phyloP scores from a whole-genome alignment of 2,888 invertebrate species.

The Punctoribates punctum region DNA sequence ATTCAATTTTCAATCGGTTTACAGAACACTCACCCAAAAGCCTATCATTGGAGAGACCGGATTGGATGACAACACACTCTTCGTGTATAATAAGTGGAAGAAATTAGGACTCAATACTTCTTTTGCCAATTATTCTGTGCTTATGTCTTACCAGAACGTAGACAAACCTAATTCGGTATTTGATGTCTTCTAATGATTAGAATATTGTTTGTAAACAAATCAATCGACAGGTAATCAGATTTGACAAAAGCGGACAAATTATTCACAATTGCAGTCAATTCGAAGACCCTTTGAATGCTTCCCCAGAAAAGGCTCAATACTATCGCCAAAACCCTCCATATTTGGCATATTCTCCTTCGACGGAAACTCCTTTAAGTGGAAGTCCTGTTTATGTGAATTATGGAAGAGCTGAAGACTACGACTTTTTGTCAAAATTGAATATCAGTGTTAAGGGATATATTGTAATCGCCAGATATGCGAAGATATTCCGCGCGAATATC shows the following conservation, averaged over 20 bases:
- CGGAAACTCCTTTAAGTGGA: conserved; percentile 46
- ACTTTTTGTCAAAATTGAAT: conserved; percentile 49
- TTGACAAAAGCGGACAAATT: conserved; percentile 1
- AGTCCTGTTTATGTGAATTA: conserved; percentile 55
- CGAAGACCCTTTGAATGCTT: conserved; percentile 5
- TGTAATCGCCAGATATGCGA: conserved; percentile 57
- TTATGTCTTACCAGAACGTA: conserved; percentile 39
- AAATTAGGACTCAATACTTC: conserved; percentile 29
- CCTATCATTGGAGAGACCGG: conserved; percentile 34
- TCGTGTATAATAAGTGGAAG: conserved; percentile 19
- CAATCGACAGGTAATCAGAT: neutral
- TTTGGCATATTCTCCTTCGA: conserved; percentile 5
- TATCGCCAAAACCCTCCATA: conserved; percentile 9
- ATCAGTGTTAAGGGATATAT: conserved; percentile 54
- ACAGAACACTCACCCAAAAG: conserved; percentile 34
- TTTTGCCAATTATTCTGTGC: conserved; percentile 37
- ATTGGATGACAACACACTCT: conserved; percentile 30
- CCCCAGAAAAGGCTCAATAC: conserved; percentile 4
- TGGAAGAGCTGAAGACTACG: conserved; percentile 55
- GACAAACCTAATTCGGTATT: conserved; percentile 26
- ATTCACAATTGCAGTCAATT: neutral
- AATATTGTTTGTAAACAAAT: neutral
- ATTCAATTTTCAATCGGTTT: neutral
- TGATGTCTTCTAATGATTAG: neutral
- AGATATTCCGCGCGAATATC: conserved; percentile 45